These are phyloP conservation scores for Shargacucullia verbasci DNA, from an alignment of 2,888 invertebrate species.

Conservation along the genomic window DNA sequence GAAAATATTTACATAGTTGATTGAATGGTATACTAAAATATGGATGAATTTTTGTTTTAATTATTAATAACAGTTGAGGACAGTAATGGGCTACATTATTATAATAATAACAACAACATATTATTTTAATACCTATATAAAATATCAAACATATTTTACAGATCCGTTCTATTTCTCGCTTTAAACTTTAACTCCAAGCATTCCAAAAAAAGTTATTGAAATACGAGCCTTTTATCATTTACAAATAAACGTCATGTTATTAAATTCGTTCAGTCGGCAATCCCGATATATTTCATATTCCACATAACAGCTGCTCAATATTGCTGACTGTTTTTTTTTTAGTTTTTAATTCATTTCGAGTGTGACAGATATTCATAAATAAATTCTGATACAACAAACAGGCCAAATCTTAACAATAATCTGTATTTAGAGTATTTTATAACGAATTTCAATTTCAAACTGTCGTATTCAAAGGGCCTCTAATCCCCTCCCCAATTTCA, in stretches of 20 bases:
- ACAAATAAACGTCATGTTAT: neutral
- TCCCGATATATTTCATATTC: neutral
- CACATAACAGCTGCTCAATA: neutral
- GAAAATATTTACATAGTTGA: conserved; percentile 16
- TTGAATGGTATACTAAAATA: neutral
- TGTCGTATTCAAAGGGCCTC: conserved; percentile 40
- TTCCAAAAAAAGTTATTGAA: neutral
- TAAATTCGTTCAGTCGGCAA: too few relatives aligned
- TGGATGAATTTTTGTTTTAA: neutral
- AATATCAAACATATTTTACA: conserved; percentile 1
- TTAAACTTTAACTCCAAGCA: neutral
- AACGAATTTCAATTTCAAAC: too few relatives aligned
- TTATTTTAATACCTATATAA: too few relatives aligned
- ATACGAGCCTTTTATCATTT: neutral
- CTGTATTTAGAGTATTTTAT: too few relatives aligned
- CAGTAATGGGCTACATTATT: too few relatives aligned
- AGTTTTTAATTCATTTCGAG: too few relatives aligned
- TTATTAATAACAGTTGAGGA: neutral
- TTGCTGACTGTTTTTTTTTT: conserved; percentile 33
- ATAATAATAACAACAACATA: too few relatives aligned
- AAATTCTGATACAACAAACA: too few relatives aligned
- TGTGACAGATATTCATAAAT: too few relatives aligned
- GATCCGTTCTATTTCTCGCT: neutral
- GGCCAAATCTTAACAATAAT: too few relatives aligned
- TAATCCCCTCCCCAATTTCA: conserved; percentile 48